Evolutionary conservation across 2,888 invertebrate genomes (phyloP), one percentile per base, ranked within the genome.

Genomic region (Phengaris alcon): DNA sequence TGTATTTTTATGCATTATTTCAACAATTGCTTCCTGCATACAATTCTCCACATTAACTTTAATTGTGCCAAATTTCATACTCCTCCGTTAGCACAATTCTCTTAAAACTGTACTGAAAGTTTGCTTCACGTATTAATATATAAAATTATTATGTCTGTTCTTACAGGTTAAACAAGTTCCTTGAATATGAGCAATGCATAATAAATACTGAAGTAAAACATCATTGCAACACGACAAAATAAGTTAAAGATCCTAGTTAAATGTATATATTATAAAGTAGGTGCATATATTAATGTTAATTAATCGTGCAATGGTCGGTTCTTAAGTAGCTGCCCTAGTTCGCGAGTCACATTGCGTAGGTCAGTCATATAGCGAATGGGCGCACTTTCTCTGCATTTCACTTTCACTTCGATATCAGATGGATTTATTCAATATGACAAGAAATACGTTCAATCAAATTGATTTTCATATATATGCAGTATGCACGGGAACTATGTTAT

Each of bases 361-460:
- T 90, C 90, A 90, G 88, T 86, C 88, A 87, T 85, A 77, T 81
- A 81, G 79, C 80, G 82, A 81, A 74, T 57, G 59, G 83, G 83
- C 83, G 83, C 81, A 88, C 91, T 91, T 91, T 91, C 91, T 86
- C 89, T 15, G 57, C 84, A 85, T 84, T 90, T 88, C 84, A 88
- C 90, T 90, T 90, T 90, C 77, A 76, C 78, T 78, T 74, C 76
- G 72, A 74, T 74, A 74, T 64, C 74, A 22, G 74, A 74, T 73
- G 73, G 13, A 54, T 51, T 64, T 64, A 55, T 74, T 48, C 54
- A 35, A 72, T 22, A 22, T 70, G 70, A 22, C 52, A 51, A 68
- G n/a, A 64, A 12, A 68, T 73, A 73, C 10, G 6, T 46, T 15
- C 74, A 69, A 76, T 22, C 55, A 72, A 72, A 51, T 72, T 76